A percentile compares a stretch with the other conserved stretches of the same genome.
Conservation (phyloP, 2,888 invertebrate species). For the Melanchra persicariae region DNA sequence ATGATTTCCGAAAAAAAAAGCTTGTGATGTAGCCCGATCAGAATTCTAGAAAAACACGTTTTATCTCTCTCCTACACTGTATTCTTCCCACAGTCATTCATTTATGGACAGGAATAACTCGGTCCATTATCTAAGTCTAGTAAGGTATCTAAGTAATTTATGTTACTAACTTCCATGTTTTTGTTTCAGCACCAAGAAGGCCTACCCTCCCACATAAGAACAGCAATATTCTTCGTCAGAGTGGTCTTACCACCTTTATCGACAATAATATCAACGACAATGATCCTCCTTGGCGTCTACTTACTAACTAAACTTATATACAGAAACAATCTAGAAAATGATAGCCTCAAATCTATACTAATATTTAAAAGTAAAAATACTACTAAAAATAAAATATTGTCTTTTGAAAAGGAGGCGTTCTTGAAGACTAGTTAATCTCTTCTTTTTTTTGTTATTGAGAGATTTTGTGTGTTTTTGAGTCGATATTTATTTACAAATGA, state of each 20-base stretch:
- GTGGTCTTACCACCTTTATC: constrained; percentile 89
- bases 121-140: no score
- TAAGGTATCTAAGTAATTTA: no score
- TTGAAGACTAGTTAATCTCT: constrained; percentile 70
- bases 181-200: constrained; percentile 91
- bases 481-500: constrained; percentile 22
- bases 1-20: no score
- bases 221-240: constrained; percentile 87
- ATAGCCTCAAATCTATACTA: constrained; percentile 75
- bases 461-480: constrained; percentile 40
- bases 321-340: constrained; percentile 72
- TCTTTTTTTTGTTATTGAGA: constrained; percentile 9
- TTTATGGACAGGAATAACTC: no score
- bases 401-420: constrained; percentile 82
- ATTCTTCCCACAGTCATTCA: no score
- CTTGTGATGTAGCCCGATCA: no score
- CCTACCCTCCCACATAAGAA: constrained; percentile 87
- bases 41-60: no score
- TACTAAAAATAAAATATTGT: constrained; percentile 79
- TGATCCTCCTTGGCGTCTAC: constrained; percentile 77
- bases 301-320: constrained; percentile 79
- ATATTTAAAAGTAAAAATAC: constrained; percentile 80
- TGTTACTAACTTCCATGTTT: constrained; percentile 21
- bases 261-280: constrained; percentile 70
- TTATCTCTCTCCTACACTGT: no score